phyloP scores from a whole-genome alignment of 2,888 invertebrate genomes.

The Lagria hirta region DNA sequence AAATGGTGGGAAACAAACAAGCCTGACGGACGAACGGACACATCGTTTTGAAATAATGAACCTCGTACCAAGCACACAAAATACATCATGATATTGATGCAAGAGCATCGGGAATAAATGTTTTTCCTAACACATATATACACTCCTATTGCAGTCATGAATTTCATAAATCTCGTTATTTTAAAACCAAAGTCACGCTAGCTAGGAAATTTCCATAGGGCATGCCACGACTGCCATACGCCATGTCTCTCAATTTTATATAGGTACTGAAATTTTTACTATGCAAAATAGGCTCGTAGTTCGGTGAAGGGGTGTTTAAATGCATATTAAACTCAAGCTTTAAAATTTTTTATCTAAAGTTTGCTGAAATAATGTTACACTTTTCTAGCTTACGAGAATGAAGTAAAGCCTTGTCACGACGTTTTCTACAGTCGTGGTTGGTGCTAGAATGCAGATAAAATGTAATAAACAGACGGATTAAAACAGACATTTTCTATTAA shows the following conservation, averaged over 20 bases:
- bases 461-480: slow-evolving; percentile 48
- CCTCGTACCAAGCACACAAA: slow-evolving; percentile 18
- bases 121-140: slow-evolving; percentile 7
- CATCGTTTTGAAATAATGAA: slow-evolving; percentile 19
- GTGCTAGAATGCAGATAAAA: slow-evolving; percentile 26
- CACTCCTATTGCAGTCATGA: slow-evolving; percentile 14
- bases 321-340: too few relatives aligned
- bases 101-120: slow-evolving; percentile 10
- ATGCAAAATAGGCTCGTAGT: too few relatives aligned
- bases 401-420: too few relatives aligned
- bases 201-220: slow-evolving; percentile 18
- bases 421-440: slow-evolving; percentile 9
- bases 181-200: slow-evolving; percentile 20
- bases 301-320: too few relatives aligned
- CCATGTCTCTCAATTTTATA: slow-evolving; percentile 20
- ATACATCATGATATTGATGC: slow-evolving; percentile 13
- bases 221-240: slow-evolving; percentile 16
- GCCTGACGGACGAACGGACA: slow-evolving; percentile 3
- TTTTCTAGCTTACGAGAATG: too few relatives aligned
- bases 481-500: slow-evolving; percentile 52
- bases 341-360: too few relatives aligned
- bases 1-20: slow-evolving; percentile 13
- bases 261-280: slow-evolving; percentile 20
- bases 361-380: too few relatives aligned
- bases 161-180: slow-evolving; percentile 20